Conservation (phyloP, 2,888 invertebrate species). For the Tenthredo amoena region DNA sequence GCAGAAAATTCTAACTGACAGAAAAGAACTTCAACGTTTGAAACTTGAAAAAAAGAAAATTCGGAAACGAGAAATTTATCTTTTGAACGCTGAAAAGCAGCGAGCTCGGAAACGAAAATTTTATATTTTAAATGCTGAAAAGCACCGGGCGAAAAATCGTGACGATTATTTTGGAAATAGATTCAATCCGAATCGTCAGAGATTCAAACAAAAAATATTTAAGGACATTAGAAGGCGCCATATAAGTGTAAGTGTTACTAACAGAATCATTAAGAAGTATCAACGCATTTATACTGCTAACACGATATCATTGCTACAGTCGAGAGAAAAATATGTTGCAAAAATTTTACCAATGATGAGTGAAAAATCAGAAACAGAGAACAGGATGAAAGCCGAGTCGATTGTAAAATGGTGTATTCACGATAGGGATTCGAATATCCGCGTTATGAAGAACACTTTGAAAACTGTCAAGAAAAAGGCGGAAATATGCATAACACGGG, state of each 20-base stretch:
- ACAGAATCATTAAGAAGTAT: background rate
- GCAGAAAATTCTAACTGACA: too few relatives aligned
- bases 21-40: background rate
- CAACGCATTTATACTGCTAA: background rate
- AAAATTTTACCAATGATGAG: background rate
- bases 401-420: constrained; percentile 43
- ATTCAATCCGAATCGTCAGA: background rate
- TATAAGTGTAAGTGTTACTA: background rate
- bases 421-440: background rate
- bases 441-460: background rate
- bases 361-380: background rate
- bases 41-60: background rate
- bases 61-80: background rate
- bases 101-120: background rate
- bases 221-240: too few relatives aligned
- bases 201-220: background rate
- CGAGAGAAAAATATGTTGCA: background rate
- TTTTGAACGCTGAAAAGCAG: background rate
- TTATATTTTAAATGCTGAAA: background rate
- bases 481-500: background rate
- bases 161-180: background rate
- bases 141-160: background rate
- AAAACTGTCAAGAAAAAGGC: background rate
- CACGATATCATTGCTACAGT: background rate
- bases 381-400: constrained; percentile 13